Evolutionary conservation across 2,888 invertebrate genomes (phyloP), one percentile per base, ranked within the genome.

Genomic region (Trichopoda pennipes): DNA sequence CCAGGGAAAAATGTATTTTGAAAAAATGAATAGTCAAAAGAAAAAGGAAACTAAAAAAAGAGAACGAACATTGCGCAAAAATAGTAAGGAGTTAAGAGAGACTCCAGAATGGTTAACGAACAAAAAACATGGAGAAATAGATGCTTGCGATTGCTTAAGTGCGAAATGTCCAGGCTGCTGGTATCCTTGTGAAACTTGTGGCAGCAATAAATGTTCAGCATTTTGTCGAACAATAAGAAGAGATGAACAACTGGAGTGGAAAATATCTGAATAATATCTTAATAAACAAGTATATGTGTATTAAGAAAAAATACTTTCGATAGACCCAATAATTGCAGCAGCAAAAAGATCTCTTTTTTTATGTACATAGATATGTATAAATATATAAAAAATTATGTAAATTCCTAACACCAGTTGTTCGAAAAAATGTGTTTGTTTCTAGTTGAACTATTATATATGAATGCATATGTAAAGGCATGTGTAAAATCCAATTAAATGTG

Each of bases 151-250:
- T 53, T 85, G 84, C 12, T 61, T 79, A 0, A 14, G 28, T 0
- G 61, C 32, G 2, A 72, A 79, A 9, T 85, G 85, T 61, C 69
- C 78, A 0, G 84, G 85, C 0, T 85, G 84, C 51, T 85, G 84
- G 84, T 84, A 84, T 63, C 75, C 79, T 0, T 85, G 83, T 23
- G 80, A 80, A 47, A 78, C 19, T n/a, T 84, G 84, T 64, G 81
- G 83, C 58, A 84, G 84, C 58, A 80, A 53, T 47, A 84, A 85
- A 64, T 84, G 84, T 51, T 83, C 82, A 10, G 47, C 81, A 14
- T 85, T 80, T 38, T 85, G 84, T 64, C 83, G 85, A 0, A 70
- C 73, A 9, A 56, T 35, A 1, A 81, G 76, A 2, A 69, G 49
- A 16, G 78, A 72, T 38, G 70, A 44, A 7, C 49, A 38, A 19